Conservation (phyloP, 1,140 invertebrate species). For the Drosophila parvula region DNA sequence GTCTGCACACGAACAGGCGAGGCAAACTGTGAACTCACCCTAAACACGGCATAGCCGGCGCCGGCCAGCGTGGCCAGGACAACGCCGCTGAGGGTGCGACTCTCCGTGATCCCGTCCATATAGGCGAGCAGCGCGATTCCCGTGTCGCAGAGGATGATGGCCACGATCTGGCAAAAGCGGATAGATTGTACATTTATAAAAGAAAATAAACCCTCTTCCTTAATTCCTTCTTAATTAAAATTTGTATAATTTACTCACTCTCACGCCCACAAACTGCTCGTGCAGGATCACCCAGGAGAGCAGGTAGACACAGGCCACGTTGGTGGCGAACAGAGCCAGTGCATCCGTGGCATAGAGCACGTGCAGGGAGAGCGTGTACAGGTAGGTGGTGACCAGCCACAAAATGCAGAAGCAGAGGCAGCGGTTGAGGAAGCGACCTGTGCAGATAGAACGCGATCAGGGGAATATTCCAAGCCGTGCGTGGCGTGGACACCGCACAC, state of each 20-base stretch:
- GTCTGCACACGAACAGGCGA: conserved; percentile 26
- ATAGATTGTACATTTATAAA: background rate
- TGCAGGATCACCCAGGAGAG: conserved; percentile 98
- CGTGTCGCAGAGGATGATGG: conserved; percentile 96
- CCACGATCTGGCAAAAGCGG: conserved; percentile 90
- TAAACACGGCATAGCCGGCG: conserved; percentile 95
- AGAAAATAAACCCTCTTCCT: too few relatives aligned
- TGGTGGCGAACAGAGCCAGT: conserved; percentile 96
- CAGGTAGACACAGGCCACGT: conserved; percentile 96
- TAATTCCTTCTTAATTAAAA: too few relatives aligned
- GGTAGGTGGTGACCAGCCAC: conserved; percentile 96
- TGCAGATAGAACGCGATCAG: too few relatives aligned
- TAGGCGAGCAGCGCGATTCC: conserved; percentile 96
- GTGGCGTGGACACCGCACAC: too few relatives aligned
- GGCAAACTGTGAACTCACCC: conserved; percentile 86
- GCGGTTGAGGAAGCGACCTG: conserved; percentile 92
- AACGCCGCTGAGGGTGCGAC: conserved; percentile 94
- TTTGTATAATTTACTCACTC: conserved; percentile 88
- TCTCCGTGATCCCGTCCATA: conserved; percentile 96
- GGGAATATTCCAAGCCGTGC: fast-evolving
- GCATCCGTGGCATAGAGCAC: conserved; percentile 95
- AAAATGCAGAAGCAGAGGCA: conserved; percentile 94
- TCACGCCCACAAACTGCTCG: conserved; percentile 97
- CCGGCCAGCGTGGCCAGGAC: conserved; percentile 95
- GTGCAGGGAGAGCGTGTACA: conserved; percentile 93